Conservation (phyloP, 1,140 invertebrate species). For the Pantala flavescens region DNA sequence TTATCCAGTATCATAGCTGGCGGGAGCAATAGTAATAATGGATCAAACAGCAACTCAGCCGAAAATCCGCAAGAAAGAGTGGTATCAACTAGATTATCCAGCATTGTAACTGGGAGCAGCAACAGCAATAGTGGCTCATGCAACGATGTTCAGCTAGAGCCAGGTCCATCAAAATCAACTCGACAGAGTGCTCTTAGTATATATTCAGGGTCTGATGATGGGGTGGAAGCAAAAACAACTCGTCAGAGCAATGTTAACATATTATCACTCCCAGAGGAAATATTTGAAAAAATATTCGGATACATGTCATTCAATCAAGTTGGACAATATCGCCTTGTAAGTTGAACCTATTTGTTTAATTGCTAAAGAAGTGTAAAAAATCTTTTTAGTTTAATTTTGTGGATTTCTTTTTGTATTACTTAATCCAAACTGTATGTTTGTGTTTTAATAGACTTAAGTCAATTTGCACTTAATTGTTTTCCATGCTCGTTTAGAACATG, state of each 20-base stretch:
- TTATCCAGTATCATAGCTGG: not conserved
- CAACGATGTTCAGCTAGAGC: not conserved
- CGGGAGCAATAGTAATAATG: not conserved
- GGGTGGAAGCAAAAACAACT: not conserved
- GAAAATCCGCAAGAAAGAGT: not conserved
- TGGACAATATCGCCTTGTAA: conserved; percentile 5
- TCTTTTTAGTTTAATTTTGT: too few species aligned
- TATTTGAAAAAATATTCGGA: conserved; percentile 9
- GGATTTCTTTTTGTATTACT: too few species aligned
- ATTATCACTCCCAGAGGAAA: not conserved
- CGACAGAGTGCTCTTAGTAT: not conserved
- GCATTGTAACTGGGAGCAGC: not conserved
- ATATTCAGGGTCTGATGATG: not conserved
- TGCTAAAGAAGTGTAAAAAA: too few species aligned
- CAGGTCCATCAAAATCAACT: not conserved
- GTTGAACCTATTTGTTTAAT: not conserved
- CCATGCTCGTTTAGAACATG: too few species aligned
- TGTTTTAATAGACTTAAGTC: too few species aligned
- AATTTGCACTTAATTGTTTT: too few species aligned
- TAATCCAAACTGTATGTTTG: too few species aligned
- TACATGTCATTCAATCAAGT: not conserved
- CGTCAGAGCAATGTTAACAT: not conserved
- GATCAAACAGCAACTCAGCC: too few species aligned
- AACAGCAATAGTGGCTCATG: not conserved
- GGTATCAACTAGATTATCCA: not conserved